Evolutionary conservation across 2,113 vertebrate species (phyloP).

Genomic region (Psephotus haematonotus): DNA sequence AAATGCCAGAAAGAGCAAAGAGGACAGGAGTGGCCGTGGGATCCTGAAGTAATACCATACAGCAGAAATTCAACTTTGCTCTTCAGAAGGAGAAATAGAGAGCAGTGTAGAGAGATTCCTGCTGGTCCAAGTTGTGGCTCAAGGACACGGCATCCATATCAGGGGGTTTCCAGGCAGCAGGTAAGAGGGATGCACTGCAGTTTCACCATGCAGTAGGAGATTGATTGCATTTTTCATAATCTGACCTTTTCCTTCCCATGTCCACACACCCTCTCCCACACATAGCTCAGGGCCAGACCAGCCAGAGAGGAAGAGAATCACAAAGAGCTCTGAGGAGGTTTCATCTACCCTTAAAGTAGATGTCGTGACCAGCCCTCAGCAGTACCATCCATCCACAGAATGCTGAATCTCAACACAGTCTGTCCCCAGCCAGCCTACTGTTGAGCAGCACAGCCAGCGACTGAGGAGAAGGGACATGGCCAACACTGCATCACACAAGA

Average conservation of each 20-base stretch:
- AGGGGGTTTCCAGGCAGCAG: background rate
- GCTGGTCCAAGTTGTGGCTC: no score
- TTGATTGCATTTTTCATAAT: background rate
- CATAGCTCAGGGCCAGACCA: background rate
- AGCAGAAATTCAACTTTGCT: background rate
- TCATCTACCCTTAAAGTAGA: background rate
- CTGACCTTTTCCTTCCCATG: background rate
- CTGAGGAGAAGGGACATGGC: rapidly evolving
- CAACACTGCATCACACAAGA: background rate
- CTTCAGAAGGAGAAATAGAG: background rate
- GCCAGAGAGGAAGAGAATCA: background rate
- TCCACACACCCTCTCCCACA: background rate
- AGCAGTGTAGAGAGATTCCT: background rate
- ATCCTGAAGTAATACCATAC: background rate
- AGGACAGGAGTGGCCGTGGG: background rate
- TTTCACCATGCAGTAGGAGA: background rate
- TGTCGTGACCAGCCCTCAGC: background rate
- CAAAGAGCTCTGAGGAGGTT: background rate
- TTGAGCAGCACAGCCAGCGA: background rate
- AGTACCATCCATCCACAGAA: background rate
- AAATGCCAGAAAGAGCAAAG: background rate
- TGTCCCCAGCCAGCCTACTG: no score
- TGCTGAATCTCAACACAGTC: rapidly evolving
- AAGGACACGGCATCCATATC: background rate
- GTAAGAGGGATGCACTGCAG: background rate